Conservation (phyloP, 2,113 vertebrate species). For the Cephalopholis sonnerati region DNA sequence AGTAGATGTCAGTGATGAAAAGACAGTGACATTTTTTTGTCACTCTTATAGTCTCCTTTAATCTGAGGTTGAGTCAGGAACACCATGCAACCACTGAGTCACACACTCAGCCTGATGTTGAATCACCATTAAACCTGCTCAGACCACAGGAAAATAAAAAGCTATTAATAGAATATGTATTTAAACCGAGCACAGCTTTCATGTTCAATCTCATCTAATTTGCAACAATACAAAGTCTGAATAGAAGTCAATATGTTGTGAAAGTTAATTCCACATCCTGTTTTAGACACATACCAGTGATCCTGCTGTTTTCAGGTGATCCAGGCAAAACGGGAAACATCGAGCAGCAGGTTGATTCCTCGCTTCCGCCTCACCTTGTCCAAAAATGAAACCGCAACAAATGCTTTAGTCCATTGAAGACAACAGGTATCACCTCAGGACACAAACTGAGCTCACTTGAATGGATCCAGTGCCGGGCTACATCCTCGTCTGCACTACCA, state of each 20-base stretch:
- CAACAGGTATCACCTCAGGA: conserved; percentile 1
- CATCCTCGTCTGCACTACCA: conserved; percentile 25
- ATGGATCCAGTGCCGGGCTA: background rate
- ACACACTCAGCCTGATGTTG: conserved; percentile 67
- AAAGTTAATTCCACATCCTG: background rate
- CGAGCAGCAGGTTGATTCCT: conserved; percentile 57
- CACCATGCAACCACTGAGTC: conserved; percentile 57
- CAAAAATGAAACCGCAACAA: conserved; percentile 48
- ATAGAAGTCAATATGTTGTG: background rate
- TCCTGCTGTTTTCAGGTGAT: conserved; percentile 45
- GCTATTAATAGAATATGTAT: conserved; percentile 18
- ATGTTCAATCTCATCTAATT: background rate
- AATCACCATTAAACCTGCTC: conserved; percentile 66
- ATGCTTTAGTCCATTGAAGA: background rate
- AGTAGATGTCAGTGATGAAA: conserved; percentile 1
- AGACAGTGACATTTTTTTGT: background rate
- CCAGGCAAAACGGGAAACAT: conserved; percentile 50
- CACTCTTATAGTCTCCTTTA: background rate
- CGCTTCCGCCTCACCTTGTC: conserved; percentile 83
- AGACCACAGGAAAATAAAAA: conserved; percentile 18
- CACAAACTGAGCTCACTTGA: too few species aligned
- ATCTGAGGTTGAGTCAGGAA: conserved; percentile 35
- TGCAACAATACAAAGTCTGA: too few species aligned
- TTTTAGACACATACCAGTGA: conserved; percentile 32
- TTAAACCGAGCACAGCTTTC: background rate